Base-by-base conservation (phyloP, 2,113 vertebrate species). In the Sitta europaea region DNA sequence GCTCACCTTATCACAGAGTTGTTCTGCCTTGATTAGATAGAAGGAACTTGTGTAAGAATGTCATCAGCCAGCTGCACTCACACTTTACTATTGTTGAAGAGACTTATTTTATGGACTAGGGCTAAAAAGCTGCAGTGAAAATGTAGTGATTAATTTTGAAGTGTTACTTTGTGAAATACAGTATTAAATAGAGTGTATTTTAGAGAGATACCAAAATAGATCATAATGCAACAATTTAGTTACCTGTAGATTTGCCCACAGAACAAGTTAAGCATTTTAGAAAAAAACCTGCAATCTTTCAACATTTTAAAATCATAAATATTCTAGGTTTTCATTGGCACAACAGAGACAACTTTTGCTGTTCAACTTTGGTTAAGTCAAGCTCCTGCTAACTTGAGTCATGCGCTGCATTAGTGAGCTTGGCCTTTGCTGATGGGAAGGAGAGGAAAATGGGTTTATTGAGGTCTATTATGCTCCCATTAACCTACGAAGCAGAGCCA, bases 401-500 rank as follows among this genome's bases (percentile, higher is more conserved):
- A 14, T 54, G 23, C 63, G 50, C 50, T 94, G 45, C 79, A 54
- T 96, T 96, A 48, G 54, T 45, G 22, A 91, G 45, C 72, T 50
- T 96, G 72, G 80, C 71, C 89, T 97, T 97, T 88, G 45, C 75
- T 95, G 72, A 76, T 23, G 20, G 63, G 38, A 81, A 45, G 48
- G 38, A 88, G 84, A 35, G 33, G 31, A 95, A 97, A 96, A 70
- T 23, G 68, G 25, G 33, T 95, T 90, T 88, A 88, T 84, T 86
- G 80, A 92, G 38, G 67, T 95, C 87, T 92, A 66, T 89, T 91
- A 83, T 80, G 67, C 73, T 68, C 33, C 72, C 83, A 96, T 97
- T 97, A 96, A 86, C 55, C 70, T 94, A 82, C 92, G 96, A 70
- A 91, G 50, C 62, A 63, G 47, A 84, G 77, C 71, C 78, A 96